Conservation (phyloP, 1,140 invertebrate species). For the Nilaparvata lugens region DNA sequence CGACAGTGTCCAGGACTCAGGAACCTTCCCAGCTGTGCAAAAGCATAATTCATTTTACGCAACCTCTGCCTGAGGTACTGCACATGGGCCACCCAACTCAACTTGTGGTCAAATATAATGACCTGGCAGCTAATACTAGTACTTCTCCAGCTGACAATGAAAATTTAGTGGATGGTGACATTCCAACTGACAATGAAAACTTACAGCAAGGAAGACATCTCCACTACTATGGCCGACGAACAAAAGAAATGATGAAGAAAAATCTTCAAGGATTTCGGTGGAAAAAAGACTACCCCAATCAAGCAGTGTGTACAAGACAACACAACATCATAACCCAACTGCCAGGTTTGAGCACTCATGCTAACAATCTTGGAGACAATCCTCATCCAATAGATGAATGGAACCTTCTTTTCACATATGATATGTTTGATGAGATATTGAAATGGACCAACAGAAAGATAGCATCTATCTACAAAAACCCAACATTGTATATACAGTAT, state of each 20-base stretch:
- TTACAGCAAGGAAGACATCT: too few species aligned
- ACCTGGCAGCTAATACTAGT: too few species aligned
- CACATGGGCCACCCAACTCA: too few species aligned
- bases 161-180: too few species aligned
- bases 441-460: slow-evolving; percentile 5
- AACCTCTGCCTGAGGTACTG: too few species aligned
- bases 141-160: too few species aligned
- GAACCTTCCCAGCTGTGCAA: too few species aligned
- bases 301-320: neutral
- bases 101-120: too few species aligned
- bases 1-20: too few species aligned
- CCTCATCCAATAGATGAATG: neutral
- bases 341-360: neutral
- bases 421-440: slow-evolving; percentile 8
- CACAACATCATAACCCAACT: slow-evolving; percentile 2
- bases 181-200: neutral
- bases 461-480: neutral
- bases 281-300: too few species aligned
- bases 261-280: neutral
- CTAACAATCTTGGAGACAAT: neutral
- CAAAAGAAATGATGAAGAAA: slow-evolving; percentile 8
- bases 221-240: slow-evolving; percentile 3
- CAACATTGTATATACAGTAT: neutral
- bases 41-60: too few species aligned
- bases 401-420: neutral